Percentiles rank a stretch among this genome's conserved stretches.
phyloP scores from a whole-genome alignment of 2,797 vertebrate species.

The Steatocranus sp. region DNA sequence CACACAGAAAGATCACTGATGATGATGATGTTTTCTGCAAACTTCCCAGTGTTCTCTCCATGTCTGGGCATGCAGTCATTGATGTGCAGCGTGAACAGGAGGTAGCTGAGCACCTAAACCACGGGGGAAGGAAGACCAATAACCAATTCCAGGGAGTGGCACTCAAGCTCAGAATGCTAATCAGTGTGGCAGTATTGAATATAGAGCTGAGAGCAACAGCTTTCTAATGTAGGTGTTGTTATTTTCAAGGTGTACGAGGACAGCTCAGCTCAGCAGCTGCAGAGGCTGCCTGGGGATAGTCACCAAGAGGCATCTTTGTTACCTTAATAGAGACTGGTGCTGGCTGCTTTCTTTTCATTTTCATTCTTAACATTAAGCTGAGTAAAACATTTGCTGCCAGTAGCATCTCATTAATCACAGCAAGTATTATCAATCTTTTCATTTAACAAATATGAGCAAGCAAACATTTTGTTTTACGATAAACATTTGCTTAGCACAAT shows the following conservation, averaged over 20 bases:
- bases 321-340: not conserved
- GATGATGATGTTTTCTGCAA: not conserved
- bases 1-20: fast-evolving
- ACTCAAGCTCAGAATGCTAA: not conserved
- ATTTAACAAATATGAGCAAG: not conserved
- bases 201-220: not conserved
- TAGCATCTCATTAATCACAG: not conserved
- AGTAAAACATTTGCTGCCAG: not conserved
- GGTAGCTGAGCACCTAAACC: not conserved
- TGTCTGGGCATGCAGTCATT: not conserved
- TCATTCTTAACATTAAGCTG: not conserved
- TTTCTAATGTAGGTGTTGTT: not conserved
- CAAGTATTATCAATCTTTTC: not conserved
- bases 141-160: not conserved
- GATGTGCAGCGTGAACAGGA: not conserved
- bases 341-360: not conserved
- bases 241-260: not conserved
- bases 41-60: not conserved
- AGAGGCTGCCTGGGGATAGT: not conserved
- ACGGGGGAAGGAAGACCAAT: not conserved
- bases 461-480: not conserved
- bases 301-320: not conserved
- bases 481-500: not conserved
- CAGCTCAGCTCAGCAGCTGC: not conserved
- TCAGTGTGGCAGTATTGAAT: not conserved